phyloP scores from a whole-genome alignment of 2,888 invertebrate genomes.

The Polylopha cassiicola region DNA sequence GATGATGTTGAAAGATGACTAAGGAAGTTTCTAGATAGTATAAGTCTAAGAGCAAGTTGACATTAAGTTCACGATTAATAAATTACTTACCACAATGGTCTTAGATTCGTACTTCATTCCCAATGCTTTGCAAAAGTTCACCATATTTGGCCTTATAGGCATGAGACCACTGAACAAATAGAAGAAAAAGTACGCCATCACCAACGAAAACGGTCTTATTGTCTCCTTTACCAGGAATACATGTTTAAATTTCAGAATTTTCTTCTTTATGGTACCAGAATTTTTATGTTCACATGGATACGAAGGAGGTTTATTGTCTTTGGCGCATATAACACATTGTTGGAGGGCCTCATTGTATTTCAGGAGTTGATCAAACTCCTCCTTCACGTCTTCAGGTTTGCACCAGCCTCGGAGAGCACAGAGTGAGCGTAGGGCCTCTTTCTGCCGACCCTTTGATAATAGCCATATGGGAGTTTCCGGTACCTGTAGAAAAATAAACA shows the following conservation, averaged over 20 bases:
- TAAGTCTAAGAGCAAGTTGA: background rate
- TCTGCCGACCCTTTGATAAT: slow-evolving; percentile 72
- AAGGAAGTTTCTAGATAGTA: background rate
- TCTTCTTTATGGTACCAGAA: slow-evolving; percentile 41
- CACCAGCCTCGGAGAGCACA: slow-evolving; percentile 77
- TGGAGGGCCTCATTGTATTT: slow-evolving; percentile 58
- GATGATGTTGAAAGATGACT: background rate
- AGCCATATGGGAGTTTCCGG: slow-evolving; percentile 79
- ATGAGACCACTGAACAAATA: slow-evolving; percentile 69
- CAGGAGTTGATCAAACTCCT: slow-evolving; percentile 68
- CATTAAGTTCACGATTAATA: slow-evolving; percentile 6
- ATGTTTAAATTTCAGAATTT: slow-evolving; percentile 43
- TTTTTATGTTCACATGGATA: slow-evolving; percentile 47
- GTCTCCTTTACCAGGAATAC: slow-evolving; percentile 72
- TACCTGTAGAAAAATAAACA: slow-evolving; percentile 48
- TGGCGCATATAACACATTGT: slow-evolving; percentile 53
- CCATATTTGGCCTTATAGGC: slow-evolving; percentile 75
- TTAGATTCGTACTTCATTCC: slow-evolving; percentile 68
- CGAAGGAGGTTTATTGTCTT: slow-evolving; percentile 38
- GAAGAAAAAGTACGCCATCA: slow-evolving; percentile 74
- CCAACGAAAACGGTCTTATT: slow-evolving; percentile 67
- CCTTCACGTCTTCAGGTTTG: slow-evolving; percentile 64
- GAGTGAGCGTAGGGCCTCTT: slow-evolving; percentile 72
- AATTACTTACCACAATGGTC: slow-evolving; percentile 63
- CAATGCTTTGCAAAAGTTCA: slow-evolving; percentile 69